phyloP scores from a whole-genome alignment of 2,888 invertebrate genomes.

The Petrophora chlorosata region DNA sequence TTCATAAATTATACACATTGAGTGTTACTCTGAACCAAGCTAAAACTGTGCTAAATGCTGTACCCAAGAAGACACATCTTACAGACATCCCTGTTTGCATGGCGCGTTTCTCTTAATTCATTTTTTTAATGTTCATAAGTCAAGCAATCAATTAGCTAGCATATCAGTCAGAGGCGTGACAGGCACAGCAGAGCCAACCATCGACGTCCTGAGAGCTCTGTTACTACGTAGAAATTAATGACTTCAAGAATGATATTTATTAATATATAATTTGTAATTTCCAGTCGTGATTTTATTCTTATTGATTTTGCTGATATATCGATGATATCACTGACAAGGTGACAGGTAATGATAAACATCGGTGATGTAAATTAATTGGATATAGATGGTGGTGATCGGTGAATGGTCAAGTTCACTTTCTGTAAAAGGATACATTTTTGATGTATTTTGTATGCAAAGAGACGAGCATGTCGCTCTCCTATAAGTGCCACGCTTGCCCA shows the following conservation, averaged over 20 bases:
- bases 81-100: constrained; percentile 4
- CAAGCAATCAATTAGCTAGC: constrained; percentile 72
- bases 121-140: constrained; percentile 64
- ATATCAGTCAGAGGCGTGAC: constrained; percentile 60
- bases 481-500: no score
- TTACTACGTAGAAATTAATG: constrained; percentile 48
- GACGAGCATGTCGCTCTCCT: no score
- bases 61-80: no score
- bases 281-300: constrained; percentile 39
- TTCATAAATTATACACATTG: no score
- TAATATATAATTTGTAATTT: constrained; percentile 49
- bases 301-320: constrained; percentile 33
- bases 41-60: no score
- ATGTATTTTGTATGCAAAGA: no score
- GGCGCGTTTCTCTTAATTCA: constrained; percentile 36
- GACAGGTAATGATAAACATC: constrained; percentile 9
- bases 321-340: constrained; percentile 21
- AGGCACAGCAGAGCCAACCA: constrained; percentile 42
- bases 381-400: no score
- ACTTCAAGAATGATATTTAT: constrained; percentile 47
- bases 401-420: no score
- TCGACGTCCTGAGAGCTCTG: constrained; percentile 30
- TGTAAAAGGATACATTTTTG: no score
- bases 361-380: background rate
- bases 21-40: no score